Base-by-base conservation (phyloP, 92 coral and sea anemone species). In the Actinostola sp. region DNA sequence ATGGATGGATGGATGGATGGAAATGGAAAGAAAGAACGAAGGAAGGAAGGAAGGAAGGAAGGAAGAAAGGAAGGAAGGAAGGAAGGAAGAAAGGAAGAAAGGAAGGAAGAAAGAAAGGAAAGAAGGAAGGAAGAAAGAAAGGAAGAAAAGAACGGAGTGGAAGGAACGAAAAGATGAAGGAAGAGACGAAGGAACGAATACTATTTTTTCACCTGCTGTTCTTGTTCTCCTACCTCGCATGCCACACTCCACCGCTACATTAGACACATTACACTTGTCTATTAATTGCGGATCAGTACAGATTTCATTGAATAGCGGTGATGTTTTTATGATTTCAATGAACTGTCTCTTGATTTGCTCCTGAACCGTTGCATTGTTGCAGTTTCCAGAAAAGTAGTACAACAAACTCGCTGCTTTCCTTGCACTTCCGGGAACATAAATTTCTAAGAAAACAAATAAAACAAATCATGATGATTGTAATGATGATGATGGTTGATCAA, bases 181-280 rank as follows among this genome's bases (percentile, higher is more conserved):
- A 27, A 11, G 25, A 3, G 35, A 24, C 1, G 29, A 20, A 0
- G 12, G 0, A 24, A 20, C 0, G 13, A 8, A 29, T 55, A 29
- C 1, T 27, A 15, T 58, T 27, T 11, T 23, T 14, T 46, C 46
- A 45, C 33, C 41, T 35, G 23, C 44, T 33, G 61, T 34, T 5
- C 63, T 26, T 26, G 52, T 65, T 29, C 63, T 39, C 36, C 62
- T n/a, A 28, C 28, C n/a, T 39, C 32, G 23, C 23, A 16, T n/a
- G 33, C 65, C 73, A 38, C 90, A 85, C 8, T 79, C 75, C 33
- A 85, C 90, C 14, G 33, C 67, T 15, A 84, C 89, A 60, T 78
- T 84, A 10, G 75, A 62, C 10, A 70, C 89, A n/a, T 17, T 48
- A 42, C 72, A 66, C 10, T 24, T 32, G 9, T 43, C 39, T 14